Conservation (phyloP, 2,888 invertebrate species). For the Beris chalybata region DNA sequence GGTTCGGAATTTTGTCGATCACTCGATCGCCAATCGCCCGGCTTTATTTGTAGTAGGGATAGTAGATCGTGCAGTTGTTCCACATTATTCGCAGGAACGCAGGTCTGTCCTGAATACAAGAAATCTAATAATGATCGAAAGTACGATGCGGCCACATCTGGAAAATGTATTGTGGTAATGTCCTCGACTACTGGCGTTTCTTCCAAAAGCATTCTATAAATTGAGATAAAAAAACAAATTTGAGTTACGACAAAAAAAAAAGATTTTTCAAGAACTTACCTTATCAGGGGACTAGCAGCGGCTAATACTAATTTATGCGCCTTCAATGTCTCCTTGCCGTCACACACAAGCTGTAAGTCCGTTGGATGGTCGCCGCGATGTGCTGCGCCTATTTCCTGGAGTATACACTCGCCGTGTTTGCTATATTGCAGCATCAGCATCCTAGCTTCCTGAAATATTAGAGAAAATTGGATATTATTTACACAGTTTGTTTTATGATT, state of each 20-base stretch:
- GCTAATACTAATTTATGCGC: conserved; percentile 86
- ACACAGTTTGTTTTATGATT: conserved; percentile 45
- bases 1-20: conserved; percentile 58
- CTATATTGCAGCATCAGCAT: conserved; percentile 89
- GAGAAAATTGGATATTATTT: conserved; percentile 37
- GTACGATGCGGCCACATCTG: conserved; percentile 77
- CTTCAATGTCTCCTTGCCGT: conserved; percentile 77
- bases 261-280: conserved; percentile 53
- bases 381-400: conserved; percentile 87
- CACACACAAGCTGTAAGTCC: conserved; percentile 83
- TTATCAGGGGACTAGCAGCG: conserved; percentile 82
- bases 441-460: conserved; percentile 53
- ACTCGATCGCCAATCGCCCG: conserved; percentile 71
- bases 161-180: conserved; percentile 79
- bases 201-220: conserved; percentile 67
- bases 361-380: conserved; percentile 84
- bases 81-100: conserved; percentile 64
- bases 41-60: conserved; percentile 81
- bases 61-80: conserved; percentile 81
- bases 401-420: conserved; percentile 90
- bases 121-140: conserved; percentile 82
- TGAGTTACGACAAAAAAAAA: conserved; percentile 11
- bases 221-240: conserved; percentile 7
- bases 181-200: conserved; percentile 71
- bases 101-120: conserved; percentile 81